Base-by-base conservation (phyloP, 1,140 invertebrate species). In the Ceratoteleas bidentatus region DNA sequence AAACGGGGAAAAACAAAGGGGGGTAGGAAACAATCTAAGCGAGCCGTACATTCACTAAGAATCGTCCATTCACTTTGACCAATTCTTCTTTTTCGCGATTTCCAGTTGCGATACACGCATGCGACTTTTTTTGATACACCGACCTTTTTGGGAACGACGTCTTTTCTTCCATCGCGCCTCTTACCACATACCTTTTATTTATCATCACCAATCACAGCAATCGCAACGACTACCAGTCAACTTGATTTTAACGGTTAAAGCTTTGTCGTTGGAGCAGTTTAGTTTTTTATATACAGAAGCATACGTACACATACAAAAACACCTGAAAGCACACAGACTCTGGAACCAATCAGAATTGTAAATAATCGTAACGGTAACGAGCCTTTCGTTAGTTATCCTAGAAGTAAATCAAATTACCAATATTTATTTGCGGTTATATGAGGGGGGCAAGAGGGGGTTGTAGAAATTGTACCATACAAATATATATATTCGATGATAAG, bases 21-120 rank as follows among this genome's bases (percentile, higher is more conserved):
- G 24, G 24, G 4, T 4, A 24, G 1, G 24, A 4, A 24, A 24
- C 24, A 24, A 24, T 4, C 24, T 24, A 83, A 85, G 81, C 87
- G 88, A 85, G 88, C 87, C 89, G 87, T 87, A 86, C 86, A n/a
- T n/a, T n/a, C n/a, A n/a, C n/a, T n/a, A 84, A 79, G 50, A 85
- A 81, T 74, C 70, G 65, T 75, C 70, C 69, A 73, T 52, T 79
- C 40, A 53, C 64, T 80, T 54, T 45, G 53, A 33, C 58, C 49
- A 65, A 40, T 68, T 76, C 47, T 66, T 49, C 40, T 58, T 58
- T 40, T 15, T 77, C 47, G 56, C 32, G 33, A 64, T 77, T 65
- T 78, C 7, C 0, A 57, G 58, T 61, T 11, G 16, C 32, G 32
- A 40, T 36, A 47, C 50, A 36, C n/a, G 10, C 50, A 38, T 24